Base-by-base conservation (phyloP, 2,888 invertebrate genomes). In the Aporophyla lueneburgensis region DNA sequence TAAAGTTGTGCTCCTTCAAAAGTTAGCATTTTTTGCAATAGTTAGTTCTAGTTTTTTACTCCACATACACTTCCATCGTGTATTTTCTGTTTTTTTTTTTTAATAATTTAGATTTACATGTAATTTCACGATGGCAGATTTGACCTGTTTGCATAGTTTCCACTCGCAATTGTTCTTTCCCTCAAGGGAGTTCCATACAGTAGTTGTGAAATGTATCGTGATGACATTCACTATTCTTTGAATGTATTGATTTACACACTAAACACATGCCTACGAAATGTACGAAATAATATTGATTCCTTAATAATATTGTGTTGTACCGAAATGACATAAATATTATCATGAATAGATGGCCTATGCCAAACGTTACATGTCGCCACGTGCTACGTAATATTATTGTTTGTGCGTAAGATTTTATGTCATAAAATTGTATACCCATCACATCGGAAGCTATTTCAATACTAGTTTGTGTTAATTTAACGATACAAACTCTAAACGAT, bases 371-470 rank as follows among this genome's bases (percentile, higher is more conserved):
- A 46, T 73, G 46, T 27, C 9, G 14, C 73, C 21, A 19, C 46
- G 2, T 10, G 54, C 16, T 53, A 19, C n/a, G 6, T 5, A 63
- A 74, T 56, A 58, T 49, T 56, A 53, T 27, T 53, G 6, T 62
- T 33, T 43, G 63, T 33, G 24, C 27, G 40, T 14, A 54, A 7
- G 46, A 43, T 40, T 16, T 49, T 51, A 12, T 14, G 46, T 16
- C 6, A 40, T 56, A 40, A 19, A 14, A 27, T 62, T n/a, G 19
- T 46, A 27, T 27, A 46, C n/a, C n/a, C n/a, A 40, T 49, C 12
- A 68, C 19, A 67, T 49, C 24, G n/a, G 59, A 19, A 59, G 46
- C 56, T 14, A 68, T 74, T 14, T 68, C 9, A 80, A 68, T 27
- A 73, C 19, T 56, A 33, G 7, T 33, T 21, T 10, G 27, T 49